phyloP scores from a whole-genome alignment of 1,140 invertebrate species.

The Lasioglossum baleicum region DNA sequence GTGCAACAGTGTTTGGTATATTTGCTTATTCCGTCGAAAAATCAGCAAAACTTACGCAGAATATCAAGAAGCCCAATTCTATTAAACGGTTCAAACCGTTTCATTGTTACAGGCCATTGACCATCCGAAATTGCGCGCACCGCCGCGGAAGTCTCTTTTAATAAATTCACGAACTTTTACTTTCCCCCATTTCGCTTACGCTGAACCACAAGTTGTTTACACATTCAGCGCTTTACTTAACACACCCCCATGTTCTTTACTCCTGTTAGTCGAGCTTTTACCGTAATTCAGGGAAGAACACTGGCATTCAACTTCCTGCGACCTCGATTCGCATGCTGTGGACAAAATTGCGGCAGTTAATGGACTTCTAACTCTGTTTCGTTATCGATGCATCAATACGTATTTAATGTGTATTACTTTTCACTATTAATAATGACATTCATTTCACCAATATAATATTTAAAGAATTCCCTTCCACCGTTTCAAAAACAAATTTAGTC shows the following conservation, averaged over 20 bases:
- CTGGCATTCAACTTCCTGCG: neutral
- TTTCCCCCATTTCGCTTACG: conserved; percentile 11
- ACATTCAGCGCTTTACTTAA: conserved; percentile 6
- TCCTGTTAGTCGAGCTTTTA: conserved; percentile 56
- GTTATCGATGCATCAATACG: neutral
- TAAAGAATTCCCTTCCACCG: neutral
- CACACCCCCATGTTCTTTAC: conserved; percentile 13
- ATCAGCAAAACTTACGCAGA: neutral
- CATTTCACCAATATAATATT: neutral
- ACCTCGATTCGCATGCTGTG: conserved; percentile 1
- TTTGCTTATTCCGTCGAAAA: neutral
- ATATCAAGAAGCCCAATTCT: no score
- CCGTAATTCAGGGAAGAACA: conserved; percentile 38
- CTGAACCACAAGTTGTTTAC: conserved; percentile 15
- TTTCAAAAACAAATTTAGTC: neutral
- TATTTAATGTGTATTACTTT: no score
- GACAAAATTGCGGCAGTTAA: neutral
- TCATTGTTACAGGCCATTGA: conserved; percentile 29
- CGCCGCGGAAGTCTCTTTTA: neutral
- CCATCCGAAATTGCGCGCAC: conserved; percentile 25
- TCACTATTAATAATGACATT: no score
- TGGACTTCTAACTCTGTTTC: neutral
- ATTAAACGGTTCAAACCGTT: neutral
- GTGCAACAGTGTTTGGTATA: neutral
- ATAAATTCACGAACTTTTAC: conserved; percentile 14